Base-by-base conservation (phyloP, 2,797 vertebrate species). In the Myotis vivesi region DNA sequence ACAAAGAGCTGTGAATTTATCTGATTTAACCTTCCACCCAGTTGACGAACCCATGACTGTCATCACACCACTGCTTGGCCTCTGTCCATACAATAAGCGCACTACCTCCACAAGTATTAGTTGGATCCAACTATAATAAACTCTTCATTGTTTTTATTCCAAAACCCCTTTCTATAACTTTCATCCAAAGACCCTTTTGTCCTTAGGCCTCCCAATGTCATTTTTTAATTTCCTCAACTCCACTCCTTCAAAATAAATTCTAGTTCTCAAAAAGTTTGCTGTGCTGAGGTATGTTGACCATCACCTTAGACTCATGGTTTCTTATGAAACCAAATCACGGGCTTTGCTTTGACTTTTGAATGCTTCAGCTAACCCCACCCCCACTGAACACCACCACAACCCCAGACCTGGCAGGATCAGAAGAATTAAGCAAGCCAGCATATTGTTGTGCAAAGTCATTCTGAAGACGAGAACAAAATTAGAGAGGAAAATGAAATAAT, bases 361-460 rank as follows among this genome's bases (percentile, higher is more conserved):
- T 68, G 33, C 84, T 66, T 96, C 97, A 97, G 95, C 95, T 30
- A 97, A 97, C 49, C 87, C 98, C 91, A 93, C 94, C 98, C 92
- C 93, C 94, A 8, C 92, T 97, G 76, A 97, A 87, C 64, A 93
- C 57, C 93, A 98, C 95, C 97, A 97, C 94, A 81, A 53, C 16
- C 0, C 0, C 62, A 83, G 97, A 98, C 12, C 83, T 33, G 85
- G 87, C 44, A 23, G 95, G 22, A 92, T 92, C n/a, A 97, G 88
- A 59, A 95, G 30, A 95, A 98, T 97, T 83, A 98, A 87, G 80
- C 96, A 93, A 75, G 95, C n/a, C 89, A 97, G 97, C 64, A 91
- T 0, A 38, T 96, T 91, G 38, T 49, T 97, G 36, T 93, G 89
- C 19, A 79, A 38, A 91, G 79, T 94, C 92, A 89, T 41, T 68